Evolutionary conservation across 2,113 vertebrate genomes (phyloP).

Genomic region (Heteronetta atricapilla): DNA sequence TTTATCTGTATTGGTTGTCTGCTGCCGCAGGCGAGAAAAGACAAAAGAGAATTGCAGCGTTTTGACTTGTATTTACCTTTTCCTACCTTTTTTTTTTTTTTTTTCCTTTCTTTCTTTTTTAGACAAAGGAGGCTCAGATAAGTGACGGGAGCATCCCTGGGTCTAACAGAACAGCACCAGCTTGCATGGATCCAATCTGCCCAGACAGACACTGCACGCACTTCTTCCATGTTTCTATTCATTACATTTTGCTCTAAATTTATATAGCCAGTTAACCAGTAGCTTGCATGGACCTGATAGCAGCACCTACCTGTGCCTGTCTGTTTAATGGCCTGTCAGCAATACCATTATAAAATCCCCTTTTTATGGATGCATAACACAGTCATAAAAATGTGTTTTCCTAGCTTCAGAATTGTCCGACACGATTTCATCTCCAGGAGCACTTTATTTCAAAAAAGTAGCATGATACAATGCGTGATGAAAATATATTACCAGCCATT

Average conservation of each 20-base stretch:
- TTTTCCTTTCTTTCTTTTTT: background rate
- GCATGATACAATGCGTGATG: background rate
- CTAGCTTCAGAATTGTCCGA: background rate
- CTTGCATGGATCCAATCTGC: background rate
- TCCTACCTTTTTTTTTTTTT: background rate
- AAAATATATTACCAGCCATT: background rate
- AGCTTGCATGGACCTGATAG: constrained; percentile 4
- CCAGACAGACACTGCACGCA: background rate
- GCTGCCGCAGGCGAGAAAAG: background rate
- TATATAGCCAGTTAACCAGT: constrained; percentile 16
- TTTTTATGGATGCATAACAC: constrained; percentile 23
- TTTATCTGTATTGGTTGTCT: background rate
- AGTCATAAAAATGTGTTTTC: constrained; percentile 28
- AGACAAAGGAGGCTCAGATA: background rate
- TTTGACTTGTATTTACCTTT: constrained; percentile 17
- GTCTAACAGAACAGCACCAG: background rate
- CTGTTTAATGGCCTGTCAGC: background rate
- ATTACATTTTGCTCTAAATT: constrained; percentile 9
- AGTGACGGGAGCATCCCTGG: background rate
- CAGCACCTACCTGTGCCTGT: background rate
- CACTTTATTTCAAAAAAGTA: background rate
- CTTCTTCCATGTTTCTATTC: background rate
- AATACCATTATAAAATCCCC: constrained; percentile 10
- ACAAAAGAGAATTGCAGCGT: background rate
- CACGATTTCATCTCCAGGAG: background rate